A percentile compares a stretch with the other conserved stretches of the same genome.
Conservation (phyloP, 2,113 vertebrate species). For the Antechinus stuartii region DNA sequence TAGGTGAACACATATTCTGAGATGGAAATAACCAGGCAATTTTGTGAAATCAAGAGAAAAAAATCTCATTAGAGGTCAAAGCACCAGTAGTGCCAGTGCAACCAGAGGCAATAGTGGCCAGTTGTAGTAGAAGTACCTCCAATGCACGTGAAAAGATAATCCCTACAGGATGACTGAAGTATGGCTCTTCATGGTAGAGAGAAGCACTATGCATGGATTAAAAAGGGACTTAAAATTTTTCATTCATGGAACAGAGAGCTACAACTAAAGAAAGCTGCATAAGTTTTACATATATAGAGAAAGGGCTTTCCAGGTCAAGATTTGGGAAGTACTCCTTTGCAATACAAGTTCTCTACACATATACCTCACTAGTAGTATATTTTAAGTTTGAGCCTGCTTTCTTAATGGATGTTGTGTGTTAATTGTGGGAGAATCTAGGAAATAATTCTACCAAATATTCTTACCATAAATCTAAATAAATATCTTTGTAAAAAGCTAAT, state of each 20-base stretch:
- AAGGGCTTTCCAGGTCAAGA: background rate
- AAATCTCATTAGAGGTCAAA: background rate
- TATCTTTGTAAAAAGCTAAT: background rate
- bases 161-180: background rate
- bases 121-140: background rate
- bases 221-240: background rate
- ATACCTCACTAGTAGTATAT: background rate
- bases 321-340: background rate
- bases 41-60: background rate
- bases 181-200: background rate
- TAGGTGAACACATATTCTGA: background rate
- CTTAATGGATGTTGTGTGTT: background rate
- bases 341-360: background rate
- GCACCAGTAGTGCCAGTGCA: background rate
- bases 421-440: background rate
- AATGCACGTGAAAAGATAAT: background rate
- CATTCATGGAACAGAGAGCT: background rate
- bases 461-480: constrained; percentile 4
- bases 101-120: background rate
- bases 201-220: background rate
- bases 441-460: background rate
- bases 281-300: background rate
- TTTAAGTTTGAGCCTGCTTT: background rate
- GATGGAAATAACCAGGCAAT: background rate
- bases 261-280: background rate